A percentile compares a stretch with the other conserved stretches of the same genome.
phyloP scores from a whole-genome alignment of 2,797 vertebrate genomes.

The Macroramphosus scolopax region DNA sequence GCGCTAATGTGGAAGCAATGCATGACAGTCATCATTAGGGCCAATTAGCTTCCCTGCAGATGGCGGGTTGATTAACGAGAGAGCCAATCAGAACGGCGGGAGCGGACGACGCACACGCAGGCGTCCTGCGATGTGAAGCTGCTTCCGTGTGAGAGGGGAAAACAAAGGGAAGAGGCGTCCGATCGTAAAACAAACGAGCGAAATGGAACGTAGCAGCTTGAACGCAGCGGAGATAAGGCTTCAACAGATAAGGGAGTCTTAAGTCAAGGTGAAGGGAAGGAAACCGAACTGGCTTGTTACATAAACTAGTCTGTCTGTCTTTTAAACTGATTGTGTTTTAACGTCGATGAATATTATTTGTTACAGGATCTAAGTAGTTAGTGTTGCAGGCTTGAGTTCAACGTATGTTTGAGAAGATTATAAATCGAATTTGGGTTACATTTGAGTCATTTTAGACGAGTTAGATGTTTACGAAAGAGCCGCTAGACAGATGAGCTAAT shows the following conservation, averaged over 20 bases:
- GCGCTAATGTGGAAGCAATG: constrained; percentile 22
- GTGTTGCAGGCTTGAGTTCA: too few relatives aligned
- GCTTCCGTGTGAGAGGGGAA: constrained; percentile 34
- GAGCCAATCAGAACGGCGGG: constrained; percentile 26
- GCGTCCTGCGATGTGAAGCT: constrained; percentile 18
- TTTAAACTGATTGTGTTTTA: too few relatives aligned
- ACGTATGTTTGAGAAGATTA: too few relatives aligned
- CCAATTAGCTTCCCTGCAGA: constrained; percentile 37
- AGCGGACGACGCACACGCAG: constrained; percentile 16
- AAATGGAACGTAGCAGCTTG: constrained; percentile 24
- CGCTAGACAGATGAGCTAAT: too few relatives aligned
- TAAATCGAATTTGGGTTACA: too few relatives aligned
- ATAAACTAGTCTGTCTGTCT: too few relatives aligned
- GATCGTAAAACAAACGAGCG: constrained; percentile 46
- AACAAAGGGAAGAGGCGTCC: constrained; percentile 28
- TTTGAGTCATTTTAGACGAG: too few relatives aligned
- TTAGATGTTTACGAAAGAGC: too few relatives aligned
- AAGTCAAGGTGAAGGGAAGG: constrained; percentile 28
- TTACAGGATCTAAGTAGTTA: too few relatives aligned
- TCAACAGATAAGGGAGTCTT: constrained; percentile 42
- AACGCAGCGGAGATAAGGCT: constrained; percentile 30
- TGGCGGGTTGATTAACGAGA: constrained; percentile 47
- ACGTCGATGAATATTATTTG: too few relatives aligned
- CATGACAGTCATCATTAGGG: constrained; percentile 35
- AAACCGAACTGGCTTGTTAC: constrained; percentile 1